Evolutionary conservation across 2,888 invertebrate species (phyloP).

Genomic region (Drosophila fungiperda): DNA sequence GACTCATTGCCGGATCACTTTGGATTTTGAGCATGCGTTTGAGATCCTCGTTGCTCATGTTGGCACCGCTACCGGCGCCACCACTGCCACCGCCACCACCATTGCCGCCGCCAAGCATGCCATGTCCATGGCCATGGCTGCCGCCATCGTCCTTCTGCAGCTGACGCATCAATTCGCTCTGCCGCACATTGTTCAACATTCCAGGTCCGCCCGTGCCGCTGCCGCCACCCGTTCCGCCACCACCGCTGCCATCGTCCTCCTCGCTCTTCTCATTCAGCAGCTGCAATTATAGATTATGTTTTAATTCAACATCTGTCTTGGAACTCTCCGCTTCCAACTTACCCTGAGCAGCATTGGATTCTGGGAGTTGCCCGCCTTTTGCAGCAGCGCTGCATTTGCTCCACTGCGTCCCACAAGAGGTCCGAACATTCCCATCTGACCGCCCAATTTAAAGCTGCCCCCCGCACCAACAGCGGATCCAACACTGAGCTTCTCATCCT

Average conservation of each 20-base stretch:
- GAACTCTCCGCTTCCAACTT: slow-evolving; percentile 54
- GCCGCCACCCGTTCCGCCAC: neutral
- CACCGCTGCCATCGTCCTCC: slow-evolving; percentile 88
- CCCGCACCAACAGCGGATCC: slow-evolving; percentile 36
- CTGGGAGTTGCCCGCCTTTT: slow-evolving; percentile 84
- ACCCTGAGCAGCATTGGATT: slow-evolving; percentile 90
- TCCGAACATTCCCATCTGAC: slow-evolving; percentile 59
- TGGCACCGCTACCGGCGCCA: slow-evolving; percentile 64
- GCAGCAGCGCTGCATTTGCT: slow-evolving; percentile 53
- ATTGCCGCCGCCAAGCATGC: slow-evolving; percentile 59
- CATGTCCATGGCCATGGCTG: slow-evolving; percentile 64
- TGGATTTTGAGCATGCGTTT: slow-evolving; percentile 84
- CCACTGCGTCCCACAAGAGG: slow-evolving; percentile 41
- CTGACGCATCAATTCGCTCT: slow-evolving; percentile 87
- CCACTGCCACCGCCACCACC: slow-evolving; percentile 30
- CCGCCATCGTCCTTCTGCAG: slow-evolving; percentile 85
- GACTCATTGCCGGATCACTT: slow-evolving; percentile 84
- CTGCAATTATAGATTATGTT: slow-evolving; percentile 84
- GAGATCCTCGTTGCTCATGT: slow-evolving; percentile 84
- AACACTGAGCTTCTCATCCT: slow-evolving; percentile 82
- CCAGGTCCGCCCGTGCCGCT: slow-evolving; percentile 78
- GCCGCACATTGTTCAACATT: slow-evolving; percentile 67
- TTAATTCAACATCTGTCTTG: neutral
- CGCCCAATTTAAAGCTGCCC: slow-evolving; percentile 73
- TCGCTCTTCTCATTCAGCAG: slow-evolving; percentile 93